Base-by-base conservation (phyloP, 2,797 vertebrate genomes). In the Smutsia gigantea region DNA sequence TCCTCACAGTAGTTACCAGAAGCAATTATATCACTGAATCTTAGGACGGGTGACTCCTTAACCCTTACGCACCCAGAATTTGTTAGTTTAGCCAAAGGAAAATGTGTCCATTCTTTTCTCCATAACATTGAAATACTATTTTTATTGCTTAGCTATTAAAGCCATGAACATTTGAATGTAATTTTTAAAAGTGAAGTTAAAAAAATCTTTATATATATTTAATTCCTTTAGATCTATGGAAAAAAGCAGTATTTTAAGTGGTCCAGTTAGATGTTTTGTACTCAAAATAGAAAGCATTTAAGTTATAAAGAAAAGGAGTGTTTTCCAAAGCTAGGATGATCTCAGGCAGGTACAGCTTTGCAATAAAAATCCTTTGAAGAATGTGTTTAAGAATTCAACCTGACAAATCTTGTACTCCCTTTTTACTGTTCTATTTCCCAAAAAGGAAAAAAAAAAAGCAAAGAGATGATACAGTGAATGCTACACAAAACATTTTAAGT, bases 121-220 rank as follows among this genome's bases (percentile, higher is more conserved):
- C 1, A 42, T 63, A 75, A 49, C 27, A 74, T 10, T 59, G 34
- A 66, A 17, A 21, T 81, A 55, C 64, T 64, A 34, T 77, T 68
- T 94, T 89, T 79, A 83, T 81, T 77, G 34, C 15, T 66, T 93
- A 93, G 17, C 21, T 78, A n/a, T 55, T 88, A 75, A 90, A 72
- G 8, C 21, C 21, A 93, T 53, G 77, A 51, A 37, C n/a, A 77
- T 64, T 66, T 85, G 55, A 68, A 31, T 7, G 42, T 11, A 37
- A 27, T 61, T 91, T 91, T 92, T 66, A 29, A n/a, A 42, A 81
- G 15, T n/a, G 21, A 71, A 64, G 15, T 49, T 83, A 46, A 69
- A n/a, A 51, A 75, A 75, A 34, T 64, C 21, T 72, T 66, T 63
- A 31, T 61, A 23, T n/a, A 66, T 77, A 37, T 74, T 39, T 10